Percentiles rank a stretch among this genome's conserved stretches.
These are phyloP conservation scores for Progne subis DNA, from an alignment of 2,113 vertebrate species.

Conservation along the genomic window DNA sequence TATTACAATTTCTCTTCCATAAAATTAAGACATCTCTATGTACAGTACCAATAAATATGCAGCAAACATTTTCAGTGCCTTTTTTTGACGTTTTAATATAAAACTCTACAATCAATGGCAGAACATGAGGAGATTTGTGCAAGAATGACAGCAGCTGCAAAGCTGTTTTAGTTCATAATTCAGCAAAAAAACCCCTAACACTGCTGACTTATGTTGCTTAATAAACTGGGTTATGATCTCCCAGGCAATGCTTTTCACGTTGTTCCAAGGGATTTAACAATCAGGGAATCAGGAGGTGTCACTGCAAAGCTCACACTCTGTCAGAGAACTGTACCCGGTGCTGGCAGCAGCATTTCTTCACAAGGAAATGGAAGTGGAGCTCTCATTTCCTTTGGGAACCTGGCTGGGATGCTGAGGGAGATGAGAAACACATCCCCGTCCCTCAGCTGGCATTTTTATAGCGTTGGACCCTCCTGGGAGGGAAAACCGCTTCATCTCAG, in stretches of 20 bases:
- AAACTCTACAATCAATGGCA: conserved; percentile 13
- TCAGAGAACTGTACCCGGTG: fast-evolving
- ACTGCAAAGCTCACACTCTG: neutral
- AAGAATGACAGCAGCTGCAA: neutral
- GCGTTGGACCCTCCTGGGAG: neutral
- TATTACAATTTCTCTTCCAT: neutral
- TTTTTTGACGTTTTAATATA: conserved; percentile 38
- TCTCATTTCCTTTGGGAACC: neutral
- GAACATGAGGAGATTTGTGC: neutral
- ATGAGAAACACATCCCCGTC: neutral
- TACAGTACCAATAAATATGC: conserved; percentile 55
- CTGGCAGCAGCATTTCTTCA: neutral
- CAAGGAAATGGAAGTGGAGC: neutral
- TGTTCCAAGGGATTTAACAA: neutral
- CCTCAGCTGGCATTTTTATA: neutral
- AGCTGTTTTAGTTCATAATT: neutral
- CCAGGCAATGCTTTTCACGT: neutral
- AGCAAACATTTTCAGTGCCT: conserved; percentile 29
- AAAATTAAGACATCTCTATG: neutral
- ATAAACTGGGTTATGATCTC: neutral
- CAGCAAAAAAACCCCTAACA: neutral
- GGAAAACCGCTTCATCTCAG: neutral
- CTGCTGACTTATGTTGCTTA: neutral
- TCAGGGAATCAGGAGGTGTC: neutral
- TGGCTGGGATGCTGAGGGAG: neutral